Base-by-base conservation (phyloP, 2,113 vertebrate species). In the Saguinus imperator region DNA sequence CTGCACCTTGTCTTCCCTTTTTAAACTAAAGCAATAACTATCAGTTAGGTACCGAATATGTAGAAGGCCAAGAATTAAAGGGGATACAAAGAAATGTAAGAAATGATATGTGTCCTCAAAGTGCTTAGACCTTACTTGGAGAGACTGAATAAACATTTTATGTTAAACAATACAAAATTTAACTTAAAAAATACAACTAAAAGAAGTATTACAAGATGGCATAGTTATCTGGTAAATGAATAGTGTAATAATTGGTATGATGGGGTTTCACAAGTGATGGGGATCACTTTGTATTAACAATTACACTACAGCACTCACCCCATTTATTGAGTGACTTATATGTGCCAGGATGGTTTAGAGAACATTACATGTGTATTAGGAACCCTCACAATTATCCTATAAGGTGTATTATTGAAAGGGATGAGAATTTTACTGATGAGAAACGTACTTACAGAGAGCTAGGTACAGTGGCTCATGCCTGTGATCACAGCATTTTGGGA, bases 111-210 rank as follows among this genome's bases (percentile, higher is more conserved):
- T 88, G 43, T 48, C 64, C n/a, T 37, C 16, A 68, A 89, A 83
- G 45, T 37, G 52, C 82, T 94, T 77, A 76, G 29, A 48, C 45
- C 14, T 58, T 68, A 84, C 18, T 81, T 76, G n/a, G 64, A 68
- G 37, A 91, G 48, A 75, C 5, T 64, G n/a, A 90, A 79, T 79
- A 87, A 90, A 37, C 16, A 84, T 90, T 92, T 87, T 45, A 92
- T 92, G 72, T 76, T 50, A 83, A 96, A 89, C 27, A 61, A 87
- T 40, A 90, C 16, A 72, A 86, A 82, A 90, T 76, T 86, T 50
- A 94, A 23, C 77, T 95, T 86, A n/a, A 77, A 86, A 45, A 93
- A 91, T 43, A 84, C 6, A 95, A 80, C 23, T 68, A 83, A 10
- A 93, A 94, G 6, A 66, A 52, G 66, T 83, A 66, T 37, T 93